Evolutionary conservation across 2,113 vertebrate genomes (phyloP), one percentile per base, ranked within the genome.

Genomic region (Amphiprion percula): DNA sequence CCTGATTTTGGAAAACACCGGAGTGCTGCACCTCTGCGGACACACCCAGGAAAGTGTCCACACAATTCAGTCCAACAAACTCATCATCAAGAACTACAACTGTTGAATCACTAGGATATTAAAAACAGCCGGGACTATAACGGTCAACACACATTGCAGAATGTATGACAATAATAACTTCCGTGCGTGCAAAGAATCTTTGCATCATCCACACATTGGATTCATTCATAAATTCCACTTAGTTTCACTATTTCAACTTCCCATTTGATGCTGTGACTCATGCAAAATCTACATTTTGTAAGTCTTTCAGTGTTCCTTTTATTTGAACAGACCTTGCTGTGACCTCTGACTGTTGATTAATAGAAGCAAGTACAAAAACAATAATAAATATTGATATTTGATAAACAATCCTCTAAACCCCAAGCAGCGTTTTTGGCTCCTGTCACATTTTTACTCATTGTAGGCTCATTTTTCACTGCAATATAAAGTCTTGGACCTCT

Each of bases 181-280:
- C 1, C 1, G 0, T 11, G 26, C 26, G 28, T n/a, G 26, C 63
- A 74, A n/a, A 66, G 23, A 41, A 10, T 1, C n/a, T 12, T 62
- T 83, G 44, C 54, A 50, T 78, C 54, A 68, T 23, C 30, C 11
- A 65, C 11, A 60, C 7, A 37, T 10, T 2, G 1, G 15, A 30
- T 21, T 64, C 15, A 4, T 58, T 61, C 17, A 63, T 41, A 53
- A 47, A 17, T 74, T 73, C 47, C 49, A 28, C 24, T 10, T 0
- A 46, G 30, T 80, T 77, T 74, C 60, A 70, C 77, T 28, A 62
- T 54, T 70, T 52, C 23, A 24, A 10, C 28, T 61, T 71, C 10
- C 14, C 3, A 30, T 4, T 4, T 0, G 0, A 21, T 28, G 8
- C 3, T 0, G 1, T 0, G 52, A 82, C 49, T 53, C 65, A 72